phyloP scores from a whole-genome alignment of 2,113 vertebrate species.

The Cavia porcellus region DNA sequence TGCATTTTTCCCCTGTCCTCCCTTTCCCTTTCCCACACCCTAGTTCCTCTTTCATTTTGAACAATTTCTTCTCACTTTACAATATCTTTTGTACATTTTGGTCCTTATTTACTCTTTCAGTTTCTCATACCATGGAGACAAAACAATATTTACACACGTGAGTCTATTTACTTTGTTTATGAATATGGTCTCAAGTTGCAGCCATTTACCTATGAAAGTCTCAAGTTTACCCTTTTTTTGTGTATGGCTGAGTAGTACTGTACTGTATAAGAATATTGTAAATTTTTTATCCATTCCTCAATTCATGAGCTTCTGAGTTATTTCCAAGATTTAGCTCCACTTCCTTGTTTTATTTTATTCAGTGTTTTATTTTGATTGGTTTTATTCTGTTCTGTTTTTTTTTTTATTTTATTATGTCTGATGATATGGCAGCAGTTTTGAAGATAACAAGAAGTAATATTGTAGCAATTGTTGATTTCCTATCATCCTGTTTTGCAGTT shows the following conservation, averaged over 20 bases:
- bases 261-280: background rate
- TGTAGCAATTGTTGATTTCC: no score
- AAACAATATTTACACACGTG: background rate
- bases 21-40: no score
- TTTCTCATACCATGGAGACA: background rate
- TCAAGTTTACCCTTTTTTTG: background rate
- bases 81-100: background rate
- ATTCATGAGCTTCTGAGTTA: background rate
- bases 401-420: no score
- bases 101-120: background rate
- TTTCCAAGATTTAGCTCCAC: background rate
- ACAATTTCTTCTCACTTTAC: no score
- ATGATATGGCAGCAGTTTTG: no score
- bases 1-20: background rate
- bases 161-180: background rate
- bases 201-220: background rate
- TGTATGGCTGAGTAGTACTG: background rate
- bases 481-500: no score
- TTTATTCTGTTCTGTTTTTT: no score
- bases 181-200: background rate
- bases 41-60: no score
- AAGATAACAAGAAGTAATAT: no score
- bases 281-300: background rate
- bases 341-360: no score
- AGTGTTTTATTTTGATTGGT: no score